Base-by-base conservation (phyloP, 1,140 invertebrate genomes). In the Cryptotermes secundus region DNA sequence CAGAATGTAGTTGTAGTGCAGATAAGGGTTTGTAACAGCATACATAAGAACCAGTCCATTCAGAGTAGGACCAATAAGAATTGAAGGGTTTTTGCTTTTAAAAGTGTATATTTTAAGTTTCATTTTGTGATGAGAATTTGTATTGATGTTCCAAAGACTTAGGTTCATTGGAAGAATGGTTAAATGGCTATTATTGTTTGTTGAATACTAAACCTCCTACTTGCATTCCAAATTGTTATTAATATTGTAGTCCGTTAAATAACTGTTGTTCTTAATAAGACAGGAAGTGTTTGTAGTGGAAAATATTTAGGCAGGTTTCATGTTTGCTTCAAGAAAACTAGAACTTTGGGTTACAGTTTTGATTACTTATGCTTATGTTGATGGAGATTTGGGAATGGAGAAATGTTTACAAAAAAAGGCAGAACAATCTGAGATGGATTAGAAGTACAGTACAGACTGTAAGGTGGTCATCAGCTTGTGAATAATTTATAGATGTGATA, bases 201-300 rank as follows among this genome's bases (percentile, higher is more conserved):
- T 65, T 65, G n/a, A 26, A 65, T 26, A 65, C 19, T 59, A 65
- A 65, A n/a, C 22, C 59, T 65, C 59, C n/a, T 65, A 65, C 59
- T 65, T 65, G 59, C 59, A 65, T 65, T 65, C 59, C 59, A 65
- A 65, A 65, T 65, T 65, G 59, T 65, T 26, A 31, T 65, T 65
- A 65, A n/a, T 65, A n/a, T 7, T n/a, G 12, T 65, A n/a, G 59
- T 65, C 24, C 59, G 22, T 14, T 65, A 65, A 26, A 26, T 65
- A 65, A 65, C n/a, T n/a, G 59, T 65, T 65, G 59, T 65, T 65
- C 22, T 65, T 65, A n/a, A 2, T n/a, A 65, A 9, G 26, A 14
- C 24, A 65, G n/a, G 59, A 65, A 65, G n/a, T 4, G 59, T n/a
- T 9, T 65, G 12, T 65, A 12, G 59, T 65, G 59, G 59, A 65